A percentile compares a stretch with the other conserved stretches of the same genome.
Evolutionary conservation across 2,797 vertebrate species (phyloP).

Genomic region (Psittacula derbiana): DNA sequence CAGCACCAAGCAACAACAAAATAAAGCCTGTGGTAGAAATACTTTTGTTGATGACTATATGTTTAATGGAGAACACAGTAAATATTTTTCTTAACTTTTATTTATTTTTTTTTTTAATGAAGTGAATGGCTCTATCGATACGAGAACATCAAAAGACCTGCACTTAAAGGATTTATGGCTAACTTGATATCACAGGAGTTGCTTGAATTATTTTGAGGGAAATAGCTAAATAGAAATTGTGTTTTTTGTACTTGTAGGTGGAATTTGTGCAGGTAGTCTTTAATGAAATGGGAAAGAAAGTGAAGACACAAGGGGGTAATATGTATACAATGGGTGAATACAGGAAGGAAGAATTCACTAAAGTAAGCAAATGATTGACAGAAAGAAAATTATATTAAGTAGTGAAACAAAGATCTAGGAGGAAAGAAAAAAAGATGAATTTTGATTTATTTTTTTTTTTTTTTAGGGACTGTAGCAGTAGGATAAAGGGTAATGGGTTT

Average conservation of each 20-base stretch:
- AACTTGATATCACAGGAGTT: background rate
- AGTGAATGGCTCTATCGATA: background rate
- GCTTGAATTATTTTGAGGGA: background rate
- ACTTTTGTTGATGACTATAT: background rate
- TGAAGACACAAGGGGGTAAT: background rate
- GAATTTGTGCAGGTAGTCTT: background rate
- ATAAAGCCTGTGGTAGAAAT: background rate
- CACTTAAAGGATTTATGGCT: background rate
- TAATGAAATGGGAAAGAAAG: background rate
- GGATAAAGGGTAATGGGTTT: background rate
- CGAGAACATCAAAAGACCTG: background rate
- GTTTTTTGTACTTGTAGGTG: background rate
- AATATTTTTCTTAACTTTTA: background rate
- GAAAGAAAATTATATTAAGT: background rate
- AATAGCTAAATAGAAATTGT: background rate
- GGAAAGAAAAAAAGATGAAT: background rate
- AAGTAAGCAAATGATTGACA: background rate
- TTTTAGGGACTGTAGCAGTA: background rate
- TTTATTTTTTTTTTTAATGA: background rate
- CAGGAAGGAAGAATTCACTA: background rate
- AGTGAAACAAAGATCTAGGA: background rate
- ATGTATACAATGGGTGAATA: background rate
- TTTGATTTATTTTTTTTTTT: background rate
- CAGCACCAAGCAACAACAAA: background rate
- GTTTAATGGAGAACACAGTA: background rate